Evolutionary conservation across 1,140 invertebrate species (phyloP).

Genomic region (Cyclargus thomasi): DNA sequence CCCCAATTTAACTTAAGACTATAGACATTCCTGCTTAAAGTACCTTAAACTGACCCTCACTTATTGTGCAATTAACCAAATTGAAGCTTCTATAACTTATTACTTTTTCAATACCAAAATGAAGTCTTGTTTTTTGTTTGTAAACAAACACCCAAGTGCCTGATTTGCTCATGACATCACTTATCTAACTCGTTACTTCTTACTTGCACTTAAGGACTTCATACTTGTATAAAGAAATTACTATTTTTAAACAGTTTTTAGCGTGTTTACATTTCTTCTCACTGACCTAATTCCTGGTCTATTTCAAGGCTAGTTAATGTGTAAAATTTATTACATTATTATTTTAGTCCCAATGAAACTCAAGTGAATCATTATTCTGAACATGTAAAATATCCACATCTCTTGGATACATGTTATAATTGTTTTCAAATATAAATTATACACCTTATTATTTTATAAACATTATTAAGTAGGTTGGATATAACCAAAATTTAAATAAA

Average conservation of each 20-base stretch:
- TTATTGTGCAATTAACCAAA: neutral
- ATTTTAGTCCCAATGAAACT: neutral
- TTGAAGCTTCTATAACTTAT: neutral
- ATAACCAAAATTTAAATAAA: no score
- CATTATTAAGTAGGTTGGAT: no score
- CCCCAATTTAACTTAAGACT: constrained; percentile 49
- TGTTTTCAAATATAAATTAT: no score
- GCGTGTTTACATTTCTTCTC: neutral
- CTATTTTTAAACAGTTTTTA: neutral
- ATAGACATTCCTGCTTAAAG: neutral
- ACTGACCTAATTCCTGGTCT: constrained; percentile 22
- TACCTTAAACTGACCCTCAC: neutral
- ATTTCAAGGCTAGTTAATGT: constrained; percentile 18
- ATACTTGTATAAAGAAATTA: neutral
- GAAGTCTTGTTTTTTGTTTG: neutral
- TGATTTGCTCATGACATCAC: constrained; percentile 7
- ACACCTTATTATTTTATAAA: no score
- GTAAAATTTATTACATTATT: neutral
- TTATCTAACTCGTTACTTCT: constrained; percentile 14
- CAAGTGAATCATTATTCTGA: neutral
- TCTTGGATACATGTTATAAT: no score
- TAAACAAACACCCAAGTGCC: constrained; percentile 9
- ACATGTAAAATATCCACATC: no score
- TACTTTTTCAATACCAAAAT: neutral
- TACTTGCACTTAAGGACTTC: neutral